Conservation (phyloP, 2,113 vertebrate species). For the Grantiella picta region DNA sequence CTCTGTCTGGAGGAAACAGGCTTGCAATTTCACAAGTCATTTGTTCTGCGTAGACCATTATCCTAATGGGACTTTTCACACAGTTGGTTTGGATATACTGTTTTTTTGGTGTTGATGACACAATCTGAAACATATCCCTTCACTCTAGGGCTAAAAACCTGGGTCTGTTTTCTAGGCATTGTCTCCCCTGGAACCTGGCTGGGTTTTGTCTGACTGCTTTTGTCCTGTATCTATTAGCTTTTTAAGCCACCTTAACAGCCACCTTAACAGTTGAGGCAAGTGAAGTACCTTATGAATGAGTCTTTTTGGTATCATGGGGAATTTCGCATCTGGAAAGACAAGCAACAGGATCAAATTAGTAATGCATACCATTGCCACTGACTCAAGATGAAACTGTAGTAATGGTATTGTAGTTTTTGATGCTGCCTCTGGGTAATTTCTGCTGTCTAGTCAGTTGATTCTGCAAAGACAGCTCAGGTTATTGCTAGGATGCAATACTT, state of each 20-base stretch:
- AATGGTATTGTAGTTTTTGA: background rate
- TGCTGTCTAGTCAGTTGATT: background rate
- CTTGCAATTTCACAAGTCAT: background rate
- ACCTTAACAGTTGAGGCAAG: background rate
- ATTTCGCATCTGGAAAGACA: constrained; percentile 17
- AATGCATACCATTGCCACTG: background rate
- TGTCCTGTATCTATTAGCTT: background rate
- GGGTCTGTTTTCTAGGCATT: background rate
- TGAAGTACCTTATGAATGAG: background rate
- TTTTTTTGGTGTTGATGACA: background rate
- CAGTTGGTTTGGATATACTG: background rate
- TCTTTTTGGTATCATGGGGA: background rate
- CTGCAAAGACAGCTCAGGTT: background rate
- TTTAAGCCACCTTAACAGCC: background rate
- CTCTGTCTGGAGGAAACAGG: background rate
- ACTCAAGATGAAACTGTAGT: constrained; percentile 25
- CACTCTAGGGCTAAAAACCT: background rate
- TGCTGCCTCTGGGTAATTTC: background rate
- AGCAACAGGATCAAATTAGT: background rate
- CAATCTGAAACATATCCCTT: background rate
- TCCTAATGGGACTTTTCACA: background rate
- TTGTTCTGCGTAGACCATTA: background rate
- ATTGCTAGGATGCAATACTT: background rate
- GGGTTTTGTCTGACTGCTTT: background rate
- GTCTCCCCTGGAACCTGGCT: background rate